These are phyloP conservation scores for Amiota communis DNA, from an alignment of 2,888 invertebrate genomes.

Conservation along the genomic window DNA sequence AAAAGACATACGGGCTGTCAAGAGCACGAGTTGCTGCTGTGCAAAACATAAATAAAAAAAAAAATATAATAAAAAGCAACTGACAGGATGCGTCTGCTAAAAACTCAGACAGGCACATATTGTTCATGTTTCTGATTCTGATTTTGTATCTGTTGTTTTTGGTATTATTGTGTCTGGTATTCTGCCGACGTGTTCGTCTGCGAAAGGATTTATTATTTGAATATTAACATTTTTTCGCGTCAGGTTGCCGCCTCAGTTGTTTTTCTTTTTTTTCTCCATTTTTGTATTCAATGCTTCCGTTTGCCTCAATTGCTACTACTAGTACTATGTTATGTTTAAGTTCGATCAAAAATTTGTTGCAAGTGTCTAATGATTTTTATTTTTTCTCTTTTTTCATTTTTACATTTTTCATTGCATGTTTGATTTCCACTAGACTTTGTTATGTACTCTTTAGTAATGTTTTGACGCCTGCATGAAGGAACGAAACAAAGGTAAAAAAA, in stretches of 20 bases:
- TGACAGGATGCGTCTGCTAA: slow-evolving; percentile 7
- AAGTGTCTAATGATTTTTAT: neutral
- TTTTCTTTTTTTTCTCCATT: neutral
- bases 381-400: neutral
- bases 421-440: neutral
- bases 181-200: slow-evolving; percentile 37
- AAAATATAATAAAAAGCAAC: neutral
- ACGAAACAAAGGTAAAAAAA: neutral
- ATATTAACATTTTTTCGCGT: slow-evolving; percentile 37
- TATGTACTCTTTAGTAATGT: neutral
- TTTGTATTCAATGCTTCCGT: neutral
- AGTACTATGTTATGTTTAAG: neutral
- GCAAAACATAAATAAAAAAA: no score
- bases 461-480: neutral
- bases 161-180: neutral
- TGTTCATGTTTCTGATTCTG: neutral
- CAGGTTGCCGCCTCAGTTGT: neutral
- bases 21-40: neutral
- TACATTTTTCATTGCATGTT: neutral
- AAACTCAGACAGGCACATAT: neutral
- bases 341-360: slow-evolving; percentile 1
- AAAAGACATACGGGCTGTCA: neutral
- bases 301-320: neutral
- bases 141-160: neutral
- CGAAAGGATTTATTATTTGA: slow-evolving; percentile 44